Percentiles rank a stretch among this genome's conserved stretches.
Evolutionary conservation across 2,888 invertebrate species (phyloP).

Genomic region (Tachystola acroxantha): DNA sequence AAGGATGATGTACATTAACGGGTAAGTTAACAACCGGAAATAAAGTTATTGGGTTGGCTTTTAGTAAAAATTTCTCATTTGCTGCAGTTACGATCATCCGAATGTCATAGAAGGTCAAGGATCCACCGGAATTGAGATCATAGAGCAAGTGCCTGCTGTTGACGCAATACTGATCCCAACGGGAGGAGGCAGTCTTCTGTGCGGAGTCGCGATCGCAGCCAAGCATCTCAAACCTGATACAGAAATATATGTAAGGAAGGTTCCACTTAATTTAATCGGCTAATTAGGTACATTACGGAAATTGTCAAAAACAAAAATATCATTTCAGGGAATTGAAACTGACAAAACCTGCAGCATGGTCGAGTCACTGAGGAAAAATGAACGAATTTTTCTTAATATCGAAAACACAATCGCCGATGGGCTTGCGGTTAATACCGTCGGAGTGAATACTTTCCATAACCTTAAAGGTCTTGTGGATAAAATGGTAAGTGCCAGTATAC

Average conservation of each 20-base stretch:
- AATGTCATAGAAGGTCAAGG: conserved; percentile 96
- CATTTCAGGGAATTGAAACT: conserved; percentile 53
- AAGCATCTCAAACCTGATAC: conserved; percentile 91
- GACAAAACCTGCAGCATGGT: conserved; percentile 61
- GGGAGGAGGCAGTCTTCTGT: conserved; percentile 94
- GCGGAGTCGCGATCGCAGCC: conserved; percentile 90
- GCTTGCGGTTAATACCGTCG: conserved; percentile 65
- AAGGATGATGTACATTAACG: conserved; percentile 89
- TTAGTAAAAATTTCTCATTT: neutral
- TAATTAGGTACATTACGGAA: no score
- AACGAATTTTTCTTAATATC: conserved; percentile 81
- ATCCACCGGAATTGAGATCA: conserved; percentile 93
- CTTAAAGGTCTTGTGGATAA: conserved; percentile 59
- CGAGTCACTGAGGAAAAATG: conserved; percentile 79
- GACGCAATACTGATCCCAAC: conserved; percentile 95
- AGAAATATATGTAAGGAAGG: conserved; percentile 91
- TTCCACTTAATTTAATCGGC: neutral
- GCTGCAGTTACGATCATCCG: conserved; percentile 91
- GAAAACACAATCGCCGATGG: conserved; percentile 90
- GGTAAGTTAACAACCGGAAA: conserved; percentile 67
- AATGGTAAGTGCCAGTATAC: conserved; percentile 52
- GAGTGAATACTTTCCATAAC: conserved; percentile 60
- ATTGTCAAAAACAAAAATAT: no score
- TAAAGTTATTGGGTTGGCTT: no score
- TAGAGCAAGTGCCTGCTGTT: conserved; percentile 90